Conservation (phyloP, 2,797 vertebrate species). For the Gallirallus australis region DNA sequence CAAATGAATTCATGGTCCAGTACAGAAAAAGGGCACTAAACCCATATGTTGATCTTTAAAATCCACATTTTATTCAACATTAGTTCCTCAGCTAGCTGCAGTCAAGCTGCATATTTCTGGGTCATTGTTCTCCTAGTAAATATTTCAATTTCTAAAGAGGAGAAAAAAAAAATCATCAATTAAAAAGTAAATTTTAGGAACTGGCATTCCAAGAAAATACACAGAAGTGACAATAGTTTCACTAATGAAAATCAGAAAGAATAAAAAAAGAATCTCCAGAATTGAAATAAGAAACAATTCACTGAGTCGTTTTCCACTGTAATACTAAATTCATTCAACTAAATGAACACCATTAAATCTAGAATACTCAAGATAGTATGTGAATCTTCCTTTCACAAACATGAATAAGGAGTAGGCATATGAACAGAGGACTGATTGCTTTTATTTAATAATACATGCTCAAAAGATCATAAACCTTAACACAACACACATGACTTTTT, state of each 20-base stretch:
- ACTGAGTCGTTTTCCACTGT: neutral
- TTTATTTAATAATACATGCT: constrained; percentile 9
- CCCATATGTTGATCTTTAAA: neutral
- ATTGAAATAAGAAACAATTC: constrained; percentile 11
- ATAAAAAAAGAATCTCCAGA: neutral
- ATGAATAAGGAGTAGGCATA: neutral
- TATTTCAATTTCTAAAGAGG: neutral
- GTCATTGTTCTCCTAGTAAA: neutral
- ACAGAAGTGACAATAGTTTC: neutral
- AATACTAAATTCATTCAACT: constrained; percentile 10
- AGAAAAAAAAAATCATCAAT: neutral
- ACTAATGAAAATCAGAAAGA: neutral
- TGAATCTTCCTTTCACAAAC: neutral
- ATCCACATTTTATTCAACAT: neutral
- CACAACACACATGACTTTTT: neutral
- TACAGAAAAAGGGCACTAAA: neutral
- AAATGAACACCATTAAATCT: neutral
- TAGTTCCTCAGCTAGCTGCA: neutral
- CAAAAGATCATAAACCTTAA: neutral
- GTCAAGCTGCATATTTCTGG: neutral
- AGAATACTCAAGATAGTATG: neutral
- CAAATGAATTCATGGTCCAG: neutral
- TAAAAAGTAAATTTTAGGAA: neutral
- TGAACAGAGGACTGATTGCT: neutral
- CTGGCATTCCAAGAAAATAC: neutral